A percentile compares a stretch with the other conserved stretches of the same genome.
phyloP scores from a whole-genome alignment of 1,140 invertebrate species.

The Cherax destructor region DNA sequence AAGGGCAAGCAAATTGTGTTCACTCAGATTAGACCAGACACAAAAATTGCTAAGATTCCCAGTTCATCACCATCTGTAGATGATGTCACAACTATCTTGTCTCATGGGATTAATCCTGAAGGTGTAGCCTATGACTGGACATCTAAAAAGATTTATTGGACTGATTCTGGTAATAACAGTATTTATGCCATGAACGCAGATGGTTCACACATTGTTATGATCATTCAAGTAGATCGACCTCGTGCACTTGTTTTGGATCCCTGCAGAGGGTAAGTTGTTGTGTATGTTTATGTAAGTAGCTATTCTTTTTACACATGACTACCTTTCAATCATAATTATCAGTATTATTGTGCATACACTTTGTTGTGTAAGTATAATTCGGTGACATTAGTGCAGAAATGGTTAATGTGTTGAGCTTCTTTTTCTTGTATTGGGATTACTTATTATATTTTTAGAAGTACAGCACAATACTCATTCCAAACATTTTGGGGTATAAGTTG shows the following conservation, averaged over 20 bases:
- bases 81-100: slow-evolving; percentile 72
- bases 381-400: too few relatives aligned
- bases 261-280: slow-evolving; percentile 85
- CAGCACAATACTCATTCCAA: too few relatives aligned
- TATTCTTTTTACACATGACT: too few relatives aligned
- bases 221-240: slow-evolving; percentile 92
- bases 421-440: too few relatives aligned
- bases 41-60: slow-evolving; percentile 88
- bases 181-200: slow-evolving; percentile 97
- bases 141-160: slow-evolving; percentile 97
- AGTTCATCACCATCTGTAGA: slow-evolving; percentile 74
- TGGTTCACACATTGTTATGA: slow-evolving; percentile 92
- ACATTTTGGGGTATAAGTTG: too few relatives aligned
- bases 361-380: too few relatives aligned
- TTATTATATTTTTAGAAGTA: too few relatives aligned
- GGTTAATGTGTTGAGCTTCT: too few relatives aligned
- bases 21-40: slow-evolving; percentile 93
- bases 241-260: slow-evolving; percentile 97
- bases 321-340: too few relatives aligned
- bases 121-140: slow-evolving; percentile 98
- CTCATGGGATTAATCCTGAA: slow-evolving; percentile 92
- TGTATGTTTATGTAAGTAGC: not conserved
- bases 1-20: slow-evolving; percentile 90
- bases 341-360: too few relatives aligned
- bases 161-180: slow-evolving; percentile 94